Conservation (phyloP, 2,113 vertebrate species). For the Ptychochromis oligacanthus region DNA sequence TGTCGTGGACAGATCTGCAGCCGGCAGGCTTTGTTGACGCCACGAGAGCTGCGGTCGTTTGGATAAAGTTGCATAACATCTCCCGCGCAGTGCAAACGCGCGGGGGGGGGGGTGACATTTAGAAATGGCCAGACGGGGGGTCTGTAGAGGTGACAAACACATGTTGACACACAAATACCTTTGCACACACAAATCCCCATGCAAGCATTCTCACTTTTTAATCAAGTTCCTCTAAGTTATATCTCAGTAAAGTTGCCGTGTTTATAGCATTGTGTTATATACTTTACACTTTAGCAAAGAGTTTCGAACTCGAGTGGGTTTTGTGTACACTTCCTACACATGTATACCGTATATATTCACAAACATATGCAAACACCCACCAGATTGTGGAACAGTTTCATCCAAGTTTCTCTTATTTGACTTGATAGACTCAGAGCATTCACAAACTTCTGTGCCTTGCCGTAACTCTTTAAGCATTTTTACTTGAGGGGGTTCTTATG, state of each 20-base stretch:
- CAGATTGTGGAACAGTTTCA: not conserved
- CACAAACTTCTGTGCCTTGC: not conserved
- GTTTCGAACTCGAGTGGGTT: not conserved
- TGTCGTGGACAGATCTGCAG: constrained; percentile 53
- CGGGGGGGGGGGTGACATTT: constrained; percentile 58
- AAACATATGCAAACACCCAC: constrained; percentile 16
- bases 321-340: not conserved
- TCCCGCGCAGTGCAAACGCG: constrained; percentile 1
- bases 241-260: not conserved
- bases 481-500: not conserved
- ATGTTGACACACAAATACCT: constrained; percentile 43
- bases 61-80: constrained; percentile 68
- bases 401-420: constrained; percentile 3
- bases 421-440: not conserved
- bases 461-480: not conserved
- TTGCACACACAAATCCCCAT: not conserved
- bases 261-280: not conserved
- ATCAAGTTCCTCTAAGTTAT: not conserved
- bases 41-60: constrained; percentile 9
- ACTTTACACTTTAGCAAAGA: not conserved
- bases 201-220: not conserved
- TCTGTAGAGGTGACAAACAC: constrained; percentile 35
- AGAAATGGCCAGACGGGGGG: constrained; percentile 29
- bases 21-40: constrained; percentile 66
- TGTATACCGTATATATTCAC: not conserved